Base-by-base conservation (phyloP, 2,888 invertebrate genomes). In the Drosophila recens region DNA sequence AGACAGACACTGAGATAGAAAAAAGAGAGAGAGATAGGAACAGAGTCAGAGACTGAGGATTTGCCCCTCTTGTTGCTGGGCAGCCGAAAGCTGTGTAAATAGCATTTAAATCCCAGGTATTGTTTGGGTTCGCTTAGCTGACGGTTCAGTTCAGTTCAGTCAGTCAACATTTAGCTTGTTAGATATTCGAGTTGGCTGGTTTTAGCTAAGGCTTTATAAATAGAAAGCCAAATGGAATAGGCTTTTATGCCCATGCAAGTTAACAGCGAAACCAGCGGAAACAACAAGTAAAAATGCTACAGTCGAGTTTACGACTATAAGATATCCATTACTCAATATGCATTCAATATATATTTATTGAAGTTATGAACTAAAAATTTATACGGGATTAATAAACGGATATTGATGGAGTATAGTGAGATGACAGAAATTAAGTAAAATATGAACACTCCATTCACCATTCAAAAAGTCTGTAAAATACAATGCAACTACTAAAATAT, bases 81-180 rank as follows among this genome's bases (percentile, higher is more conserved):
- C 79, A 68, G 64, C 61, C 54, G 51, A 84, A 81, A 81, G 79
- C 87, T 87, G 87, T 87, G 84, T 82, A 84, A 87, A 82, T 84
- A 87, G 86, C 86, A 87, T 80, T 82, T 76, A 76, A 84, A 72
- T 82, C 86, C 88, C 79, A 78, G 82, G 59, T 78, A 77, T 79
- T 70, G 48, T 48, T 70, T 63, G 73, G 65, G 52, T 42, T 61
- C 42, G 61, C 49, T 38, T 49, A 42, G 56, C 34, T 38, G 63
- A 36, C 43, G 62, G 30, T 62, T 65, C 46, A 61, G 72, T 62
- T 65, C 46, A 61, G 72, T 53, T 71, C 27, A 58, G 59, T 15
- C 38, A 59, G 68, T 65, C 73, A 65, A 65, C 69, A 69, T 74
- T 68, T 62, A 54, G 56, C 67, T 72, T 48, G 76, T 71, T 62